A percentile compares a stretch with the other conserved stretches of the same genome.
These are phyloP conservation scores for Daubentonia madagascariensis DNA, from an alignment of 2,113 vertebrate species.

Conservation along the genomic window DNA sequence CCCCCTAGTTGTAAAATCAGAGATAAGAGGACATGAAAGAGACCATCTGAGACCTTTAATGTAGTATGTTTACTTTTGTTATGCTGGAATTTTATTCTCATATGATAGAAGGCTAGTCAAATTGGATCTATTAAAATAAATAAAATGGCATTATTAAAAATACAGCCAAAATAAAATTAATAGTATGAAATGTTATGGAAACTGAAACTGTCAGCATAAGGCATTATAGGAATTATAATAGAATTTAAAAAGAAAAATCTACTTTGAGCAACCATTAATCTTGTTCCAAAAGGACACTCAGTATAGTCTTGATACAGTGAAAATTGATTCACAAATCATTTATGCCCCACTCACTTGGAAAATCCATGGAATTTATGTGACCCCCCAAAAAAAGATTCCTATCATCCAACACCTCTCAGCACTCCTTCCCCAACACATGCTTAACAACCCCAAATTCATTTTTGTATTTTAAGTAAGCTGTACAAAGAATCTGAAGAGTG, in stretches of 20 bases:
- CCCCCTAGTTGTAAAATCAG: constrained; percentile 42
- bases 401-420: background rate
- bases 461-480: constrained; percentile 36
- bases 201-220: constrained; percentile 61
- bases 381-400: background rate
- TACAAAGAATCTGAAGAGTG: background rate
- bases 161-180: constrained; percentile 70
- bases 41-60: constrained; percentile 46
- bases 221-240: constrained; percentile 54
- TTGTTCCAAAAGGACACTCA: constrained; percentile 39
- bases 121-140: constrained; percentile 47
- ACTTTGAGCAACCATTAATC: constrained; percentile 64
- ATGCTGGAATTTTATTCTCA: constrained; percentile 48
- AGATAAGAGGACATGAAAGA: constrained; percentile 42
- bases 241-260: constrained; percentile 47
- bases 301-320: constrained; percentile 39
- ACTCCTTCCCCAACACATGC: background rate
- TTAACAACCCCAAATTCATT: constrained; percentile 5
- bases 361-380: constrained; percentile 33
- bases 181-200: constrained; percentile 55
- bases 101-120: constrained; percentile 48
- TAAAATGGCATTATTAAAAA: constrained; percentile 48
- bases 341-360: background rate
- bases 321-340: constrained; percentile 64
- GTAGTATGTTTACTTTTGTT: constrained; percentile 60